phyloP scores from a whole-genome alignment of 2,113 vertebrate species.

The Siphamia tubifer region DNA sequence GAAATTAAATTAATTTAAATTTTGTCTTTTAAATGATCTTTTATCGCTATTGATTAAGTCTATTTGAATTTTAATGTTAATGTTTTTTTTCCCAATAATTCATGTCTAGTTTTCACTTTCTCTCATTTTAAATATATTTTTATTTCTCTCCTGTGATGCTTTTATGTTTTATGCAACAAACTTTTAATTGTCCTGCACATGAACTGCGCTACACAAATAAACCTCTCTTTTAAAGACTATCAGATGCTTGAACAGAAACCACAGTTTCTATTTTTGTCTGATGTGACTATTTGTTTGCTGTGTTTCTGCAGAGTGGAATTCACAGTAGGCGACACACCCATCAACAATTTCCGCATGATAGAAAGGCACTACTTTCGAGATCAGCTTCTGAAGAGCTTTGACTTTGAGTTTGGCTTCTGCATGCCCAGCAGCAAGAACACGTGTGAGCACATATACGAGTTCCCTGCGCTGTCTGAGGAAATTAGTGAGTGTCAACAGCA shows the following conservation, averaged over 20 bases:
- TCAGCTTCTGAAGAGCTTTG: slow-evolving; percentile 95
- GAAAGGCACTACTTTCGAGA: slow-evolving; percentile 98
- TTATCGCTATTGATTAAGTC: no score
- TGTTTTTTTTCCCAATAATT: no score
- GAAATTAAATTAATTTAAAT: no score
- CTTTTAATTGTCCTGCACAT: no score
- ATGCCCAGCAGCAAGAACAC: slow-evolving; percentile 99
- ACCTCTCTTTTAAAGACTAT: background rate
- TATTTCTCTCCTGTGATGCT: no score
- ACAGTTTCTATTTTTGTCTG: background rate
- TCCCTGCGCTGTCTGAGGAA: slow-evolving; percentile 94
- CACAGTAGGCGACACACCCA: slow-evolving; percentile 94
- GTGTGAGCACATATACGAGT: slow-evolving; percentile 98
- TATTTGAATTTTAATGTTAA: no score
- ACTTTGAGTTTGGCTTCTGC: slow-evolving; percentile 98
- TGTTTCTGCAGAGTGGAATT: slow-evolving; percentile 90
- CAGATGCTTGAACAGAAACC: no score
- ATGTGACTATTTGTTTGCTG: background rate
- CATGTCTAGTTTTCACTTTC: no score
- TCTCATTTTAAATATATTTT: no score
- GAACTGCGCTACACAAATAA: no score
- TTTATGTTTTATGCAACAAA: no score
- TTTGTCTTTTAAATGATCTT: no score
- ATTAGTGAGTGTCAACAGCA: slow-evolving; percentile 86
- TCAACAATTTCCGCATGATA: slow-evolving; percentile 98